Base-by-base conservation (phyloP, 2,113 vertebrate genomes). In the Eurypyga helias region DNA sequence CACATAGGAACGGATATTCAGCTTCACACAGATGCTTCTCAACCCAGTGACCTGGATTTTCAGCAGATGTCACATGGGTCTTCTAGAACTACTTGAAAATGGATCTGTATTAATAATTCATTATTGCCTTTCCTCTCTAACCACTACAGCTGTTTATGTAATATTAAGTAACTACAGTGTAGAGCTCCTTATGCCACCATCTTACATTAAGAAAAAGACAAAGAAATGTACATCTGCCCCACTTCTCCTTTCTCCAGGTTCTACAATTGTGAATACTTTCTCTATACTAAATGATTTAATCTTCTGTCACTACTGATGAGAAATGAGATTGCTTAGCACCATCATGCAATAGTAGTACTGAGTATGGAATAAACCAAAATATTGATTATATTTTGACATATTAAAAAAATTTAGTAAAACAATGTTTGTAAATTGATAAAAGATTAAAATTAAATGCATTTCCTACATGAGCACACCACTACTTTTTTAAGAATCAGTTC, bases 1-100 rank as follows among this genome's bases (percentile, higher is more conserved):
- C 12, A 6, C 10, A 17, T n/a, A 60, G 17, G 8, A 85, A 28
- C 13, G 13, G 17, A 46, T 65, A n/a, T 3, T 23, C 18, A 64
- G 17, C 28, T 82, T 87, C 57, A n/a, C 17, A 72, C 24, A 82
- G 49, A 69, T 57, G 52, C n/a, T 57, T 25, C 13, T 72, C 46
- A 93, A 80, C 57, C 48, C 57, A 87, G 8, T 82, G 83, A 93
- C 69, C 52, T 94, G 61, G 61, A 94, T 91, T 94, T 84, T 85
- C 70, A 85, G 45, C 4, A 23, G 18, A 71, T 49, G 66, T 33
- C 61, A 64, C n/a, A 25, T n/a, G 34, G 19, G 4, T 72, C 21
- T 87, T 89, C 38, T 77, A 92, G 19, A 73, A 14, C 6, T 45
- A 6, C 52, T 89, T 3, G 29, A 72, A 85, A 67, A 80, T 57